A percentile compares a stretch with the other conserved stretches of the same genome.
Conservation (phyloP, 2,888 invertebrate genomes). For the Peribatodes rhomboidaria region DNA sequence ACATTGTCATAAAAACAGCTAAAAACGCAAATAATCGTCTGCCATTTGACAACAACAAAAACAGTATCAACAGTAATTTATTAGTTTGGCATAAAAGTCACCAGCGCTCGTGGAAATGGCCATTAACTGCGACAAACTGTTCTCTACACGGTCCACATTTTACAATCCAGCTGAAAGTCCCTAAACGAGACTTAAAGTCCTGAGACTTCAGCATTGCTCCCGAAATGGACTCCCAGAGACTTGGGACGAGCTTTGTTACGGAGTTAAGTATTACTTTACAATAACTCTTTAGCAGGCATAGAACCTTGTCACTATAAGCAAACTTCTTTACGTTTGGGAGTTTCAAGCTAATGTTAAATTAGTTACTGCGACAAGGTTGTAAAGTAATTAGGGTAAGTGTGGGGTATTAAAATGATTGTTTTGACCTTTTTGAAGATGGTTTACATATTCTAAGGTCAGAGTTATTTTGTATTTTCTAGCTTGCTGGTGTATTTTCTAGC, state of each 20-base stretch:
- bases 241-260: conserved; percentile 5
- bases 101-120: conserved; percentile 7
- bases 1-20: no score
- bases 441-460: conserved; percentile 15
- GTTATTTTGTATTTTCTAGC: conserved; percentile 6
- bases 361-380: conserved; percentile 5
- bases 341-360: conserved; percentile 9
- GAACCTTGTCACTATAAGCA: conserved; percentile 4
- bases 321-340: neutral
- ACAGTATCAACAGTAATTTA: no score
- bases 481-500: neutral
- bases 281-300: neutral
- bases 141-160: neutral
- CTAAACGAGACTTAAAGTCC: conserved; percentile 9
- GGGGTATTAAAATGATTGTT: conserved; percentile 24
- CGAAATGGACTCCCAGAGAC: conserved; percentile 13
- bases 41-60: no score
- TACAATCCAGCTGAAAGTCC: conserved; percentile 6
- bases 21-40: no score
- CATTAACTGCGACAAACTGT: conserved; percentile 1
- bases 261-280: conserved; percentile 12
- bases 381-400: neutral
- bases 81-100: neutral
- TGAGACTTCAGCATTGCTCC: neutral
- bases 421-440: conserved; percentile 17